Evolutionary conservation across 2,113 vertebrate genomes (phyloP).

Genomic region (Gymnogyps californianus): DNA sequence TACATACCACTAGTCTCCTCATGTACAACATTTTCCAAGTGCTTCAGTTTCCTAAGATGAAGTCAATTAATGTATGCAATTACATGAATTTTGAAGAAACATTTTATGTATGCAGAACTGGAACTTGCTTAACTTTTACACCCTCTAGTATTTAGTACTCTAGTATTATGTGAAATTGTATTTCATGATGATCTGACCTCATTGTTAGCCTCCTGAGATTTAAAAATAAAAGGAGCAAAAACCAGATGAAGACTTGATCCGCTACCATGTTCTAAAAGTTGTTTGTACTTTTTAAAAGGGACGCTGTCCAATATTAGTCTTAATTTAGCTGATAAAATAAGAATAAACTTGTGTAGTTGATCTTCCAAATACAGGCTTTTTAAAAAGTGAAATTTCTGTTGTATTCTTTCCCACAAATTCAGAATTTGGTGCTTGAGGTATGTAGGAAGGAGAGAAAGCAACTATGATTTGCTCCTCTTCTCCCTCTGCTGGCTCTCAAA

Average conservation of each 20-base stretch:
- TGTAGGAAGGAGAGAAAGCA: not conserved
- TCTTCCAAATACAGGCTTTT: not conserved
- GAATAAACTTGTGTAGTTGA: not conserved
- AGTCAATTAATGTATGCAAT: not conserved
- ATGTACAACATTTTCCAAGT: not conserved
- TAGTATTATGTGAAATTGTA: not conserved
- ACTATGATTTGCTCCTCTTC: not conserved
- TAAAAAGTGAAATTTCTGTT: not conserved
- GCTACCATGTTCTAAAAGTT: not conserved
- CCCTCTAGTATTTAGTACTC: not conserved
- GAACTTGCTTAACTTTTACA: not conserved
- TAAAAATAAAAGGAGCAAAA: not conserved
- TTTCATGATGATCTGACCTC: not conserved
- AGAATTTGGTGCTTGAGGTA: not conserved
- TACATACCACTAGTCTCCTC: not conserved
- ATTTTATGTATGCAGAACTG: not conserved
- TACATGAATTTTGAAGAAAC: not conserved
- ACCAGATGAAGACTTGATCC: not conserved
- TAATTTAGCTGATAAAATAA: not conserved
- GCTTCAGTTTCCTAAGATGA: not conserved
- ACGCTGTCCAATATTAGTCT: not conserved
- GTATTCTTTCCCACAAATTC: not conserved
- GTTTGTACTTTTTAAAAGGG: not conserved
- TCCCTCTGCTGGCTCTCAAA: not conserved
- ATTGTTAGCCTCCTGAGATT: not conserved